phyloP scores from a whole-genome alignment of 2,888 invertebrate genomes.

The Alitta virens region DNA sequence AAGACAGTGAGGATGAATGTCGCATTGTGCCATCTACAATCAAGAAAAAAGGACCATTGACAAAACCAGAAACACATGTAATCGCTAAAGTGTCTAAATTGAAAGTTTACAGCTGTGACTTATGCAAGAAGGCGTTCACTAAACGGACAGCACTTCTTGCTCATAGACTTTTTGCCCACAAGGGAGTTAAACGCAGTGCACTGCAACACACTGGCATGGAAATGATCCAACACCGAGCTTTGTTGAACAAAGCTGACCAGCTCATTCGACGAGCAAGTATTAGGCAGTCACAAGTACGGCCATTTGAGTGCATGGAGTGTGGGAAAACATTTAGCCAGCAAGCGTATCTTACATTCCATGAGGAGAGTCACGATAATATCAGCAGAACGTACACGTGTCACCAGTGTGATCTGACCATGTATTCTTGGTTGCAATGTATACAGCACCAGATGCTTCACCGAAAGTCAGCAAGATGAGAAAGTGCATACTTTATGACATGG shows the following conservation, averaged over 20 bases:
- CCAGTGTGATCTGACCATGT: background rate
- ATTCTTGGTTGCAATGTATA: background rate
- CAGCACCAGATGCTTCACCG: background rate
- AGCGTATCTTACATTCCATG: background rate
- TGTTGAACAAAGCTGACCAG: background rate
- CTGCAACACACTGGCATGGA: background rate
- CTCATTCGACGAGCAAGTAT: background rate
- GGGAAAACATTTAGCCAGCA: background rate
- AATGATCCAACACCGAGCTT: background rate
- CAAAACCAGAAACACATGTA: no score
- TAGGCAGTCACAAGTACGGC: background rate
- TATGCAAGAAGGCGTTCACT: conserved; percentile 9
- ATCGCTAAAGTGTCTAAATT: background rate
- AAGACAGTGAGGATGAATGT: no score
- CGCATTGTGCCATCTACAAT: no score
- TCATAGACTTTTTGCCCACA: background rate
- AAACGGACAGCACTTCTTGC: background rate
- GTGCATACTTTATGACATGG: no score
- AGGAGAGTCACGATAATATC: background rate
- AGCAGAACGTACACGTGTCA: background rate
- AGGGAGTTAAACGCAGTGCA: background rate
- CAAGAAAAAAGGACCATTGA: no score
- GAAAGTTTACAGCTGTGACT: conserved; percentile 19
- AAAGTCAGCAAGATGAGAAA: background rate
- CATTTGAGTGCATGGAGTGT: background rate